Evolutionary conservation across 2,797 vertebrate genomes (phyloP), one percentile per base, ranked within the genome.

Genomic region (Acipenser oxyrinchus): DNA sequence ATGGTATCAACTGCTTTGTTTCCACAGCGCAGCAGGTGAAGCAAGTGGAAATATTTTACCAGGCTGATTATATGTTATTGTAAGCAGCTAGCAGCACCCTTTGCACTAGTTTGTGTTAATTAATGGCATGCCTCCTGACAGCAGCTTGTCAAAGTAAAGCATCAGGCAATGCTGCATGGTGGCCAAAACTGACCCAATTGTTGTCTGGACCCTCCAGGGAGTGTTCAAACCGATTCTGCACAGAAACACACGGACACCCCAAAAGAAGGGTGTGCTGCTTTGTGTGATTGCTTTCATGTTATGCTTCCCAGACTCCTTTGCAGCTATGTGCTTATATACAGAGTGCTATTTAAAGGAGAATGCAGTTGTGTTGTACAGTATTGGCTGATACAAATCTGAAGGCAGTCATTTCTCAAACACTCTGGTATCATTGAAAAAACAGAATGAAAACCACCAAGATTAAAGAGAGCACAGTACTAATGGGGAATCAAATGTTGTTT

Each of bases 311-410:
- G 12, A 64, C 51, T 9, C 55, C 71, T 67, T 69, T 62, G 61
- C 58, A 69, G 70, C 67, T 64, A 63, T 65, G 49, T 62, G 64
- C 48, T 15, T 62, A 10, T 48, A 64, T 10, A 66, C 13, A 63
- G 63, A 64, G 48, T n/a, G 15, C 12, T n/a, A 15, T 48, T 55
- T 59, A 51, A 62, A 51, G 9, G 23, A 62, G 18, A 6, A 37
- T 6, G 6, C 11, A 6, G 48, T 62, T 58, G 66, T 64, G 63
- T 60, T 73, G 69, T 69, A 71, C 70, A 58, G 48, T 8, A 63
- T 3, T 55, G 13, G 69, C 76, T 73, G 70, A 78, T 71, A 74
- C 69, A 66, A 68, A 75, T 75, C 76, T 61, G 67, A 67, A 11
- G 55, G 57, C 70, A 64, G 69, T 68, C 68, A 74, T 63, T 50